phyloP scores from a whole-genome alignment of 2,888 invertebrate species.

The Dasypolia templi region DNA sequence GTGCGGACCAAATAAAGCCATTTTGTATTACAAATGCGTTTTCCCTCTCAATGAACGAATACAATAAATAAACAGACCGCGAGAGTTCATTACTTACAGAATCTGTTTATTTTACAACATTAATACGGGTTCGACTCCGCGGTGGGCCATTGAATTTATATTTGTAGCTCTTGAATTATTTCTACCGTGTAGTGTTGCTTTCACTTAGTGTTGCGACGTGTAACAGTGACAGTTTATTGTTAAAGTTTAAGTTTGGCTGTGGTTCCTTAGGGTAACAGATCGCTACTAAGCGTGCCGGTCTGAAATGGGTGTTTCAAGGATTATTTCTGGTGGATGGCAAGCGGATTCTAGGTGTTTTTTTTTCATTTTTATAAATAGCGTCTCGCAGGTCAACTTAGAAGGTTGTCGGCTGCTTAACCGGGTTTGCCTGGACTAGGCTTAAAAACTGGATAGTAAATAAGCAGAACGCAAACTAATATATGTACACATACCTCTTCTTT shows the following conservation, averaged over 20 bases:
- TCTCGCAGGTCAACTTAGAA: too few relatives aligned
- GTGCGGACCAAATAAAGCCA: constrained; percentile 70
- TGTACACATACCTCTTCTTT: background rate
- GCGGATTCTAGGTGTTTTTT: too few relatives aligned
- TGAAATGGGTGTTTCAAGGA: background rate
- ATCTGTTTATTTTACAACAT: constrained; percentile 79
- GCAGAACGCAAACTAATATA: background rate
- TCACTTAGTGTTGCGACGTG: constrained; percentile 56
- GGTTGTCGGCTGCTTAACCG: too few relatives aligned
- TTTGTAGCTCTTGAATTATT: constrained; percentile 74
- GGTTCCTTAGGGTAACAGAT: constrained; percentile 4
- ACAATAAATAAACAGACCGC: constrained; percentile 72
- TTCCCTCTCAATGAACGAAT: constrained; percentile 74
- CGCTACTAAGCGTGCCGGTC: constrained; percentile 1
- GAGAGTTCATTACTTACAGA: constrained; percentile 74
- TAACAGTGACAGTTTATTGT: constrained; percentile 24
- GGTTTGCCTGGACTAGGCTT: too few relatives aligned
- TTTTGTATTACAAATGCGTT: constrained; percentile 73
- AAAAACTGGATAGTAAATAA: background rate
- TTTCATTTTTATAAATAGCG: too few relatives aligned
- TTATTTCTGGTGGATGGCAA: background rate
- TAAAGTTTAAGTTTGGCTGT: constrained; percentile 4
- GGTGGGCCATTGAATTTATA: constrained; percentile 84
- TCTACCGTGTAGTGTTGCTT: constrained; percentile 48
- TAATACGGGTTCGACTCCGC: constrained; percentile 71